Conservation (phyloP, 2,113 vertebrate genomes). For the Heteronetta atricapilla region DNA sequence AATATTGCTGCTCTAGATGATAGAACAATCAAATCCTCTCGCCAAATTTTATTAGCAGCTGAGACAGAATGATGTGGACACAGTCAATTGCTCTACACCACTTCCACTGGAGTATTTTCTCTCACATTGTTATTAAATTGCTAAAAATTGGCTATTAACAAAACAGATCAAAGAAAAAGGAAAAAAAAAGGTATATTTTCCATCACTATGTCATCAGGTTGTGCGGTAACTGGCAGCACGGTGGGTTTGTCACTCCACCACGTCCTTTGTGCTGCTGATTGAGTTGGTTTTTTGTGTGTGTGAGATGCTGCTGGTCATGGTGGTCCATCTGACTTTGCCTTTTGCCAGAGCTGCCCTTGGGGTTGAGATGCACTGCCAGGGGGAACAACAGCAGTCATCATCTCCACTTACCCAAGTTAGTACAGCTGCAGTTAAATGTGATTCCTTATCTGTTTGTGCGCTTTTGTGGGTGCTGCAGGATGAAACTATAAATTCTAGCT, state of each 20-base stretch:
- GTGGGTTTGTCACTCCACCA: constrained; percentile 5
- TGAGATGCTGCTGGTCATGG: constrained; percentile 1
- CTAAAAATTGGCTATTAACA: constrained; percentile 35
- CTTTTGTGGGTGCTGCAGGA: constrained; percentile 12
- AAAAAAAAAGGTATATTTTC: neutral
- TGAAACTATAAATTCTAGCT: constrained; percentile 22
- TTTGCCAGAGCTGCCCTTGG: no score
- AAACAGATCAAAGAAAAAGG: neutral
- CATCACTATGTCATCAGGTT: constrained; percentile 4
- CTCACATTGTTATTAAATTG: neutral
- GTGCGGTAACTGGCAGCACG: neutral
- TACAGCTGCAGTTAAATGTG: neutral
- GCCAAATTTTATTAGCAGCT: neutral
- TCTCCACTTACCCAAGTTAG: neutral
- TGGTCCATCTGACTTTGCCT: neutral
- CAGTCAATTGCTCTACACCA: neutral
- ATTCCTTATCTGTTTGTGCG: neutral
- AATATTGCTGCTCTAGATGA: neutral
- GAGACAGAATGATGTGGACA: neutral
- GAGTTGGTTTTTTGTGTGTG: constrained; percentile 5
- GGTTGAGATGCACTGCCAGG: neutral
- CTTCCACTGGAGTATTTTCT: constrained; percentile 22
- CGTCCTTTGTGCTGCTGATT: neutral
- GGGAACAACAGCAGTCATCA: neutral
- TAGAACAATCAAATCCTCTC: neutral